Percentiles rank a stretch among this genome's conserved stretches.
phyloP scores from a whole-genome alignment of 2,888 invertebrate species.

The Augochlorella aurata region DNA sequence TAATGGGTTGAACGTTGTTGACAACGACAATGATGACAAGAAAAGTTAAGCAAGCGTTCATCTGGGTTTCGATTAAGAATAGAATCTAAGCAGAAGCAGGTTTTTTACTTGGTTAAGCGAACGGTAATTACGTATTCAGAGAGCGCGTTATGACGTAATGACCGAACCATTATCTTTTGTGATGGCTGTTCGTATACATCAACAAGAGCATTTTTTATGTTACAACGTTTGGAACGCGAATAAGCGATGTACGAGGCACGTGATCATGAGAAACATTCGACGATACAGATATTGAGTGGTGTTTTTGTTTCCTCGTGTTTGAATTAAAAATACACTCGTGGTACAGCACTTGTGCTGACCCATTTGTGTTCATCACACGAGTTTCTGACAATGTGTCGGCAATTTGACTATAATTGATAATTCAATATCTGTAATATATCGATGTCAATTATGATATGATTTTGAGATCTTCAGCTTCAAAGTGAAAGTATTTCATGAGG shows the following conservation, averaged over 20 bases:
- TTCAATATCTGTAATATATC: no score
- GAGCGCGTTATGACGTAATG: neutral
- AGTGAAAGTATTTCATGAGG: no score
- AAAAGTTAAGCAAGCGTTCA: no score
- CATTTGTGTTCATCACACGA: no score
- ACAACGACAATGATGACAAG: no score
- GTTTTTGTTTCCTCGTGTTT: neutral
- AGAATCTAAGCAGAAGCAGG: neutral
- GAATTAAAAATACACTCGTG: neutral
- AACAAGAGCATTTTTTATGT: neutral
- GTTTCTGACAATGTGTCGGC: no score
- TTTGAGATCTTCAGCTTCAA: no score
- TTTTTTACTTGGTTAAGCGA: neutral
- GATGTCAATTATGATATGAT: no score
- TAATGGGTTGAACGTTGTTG: no score
- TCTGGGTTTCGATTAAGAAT: no score
- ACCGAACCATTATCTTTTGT: neutral
- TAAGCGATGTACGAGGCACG: neutral
- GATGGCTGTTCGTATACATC: neutral
- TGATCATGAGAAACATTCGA: neutral
- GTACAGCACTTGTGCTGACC: no score
- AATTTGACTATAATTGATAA: no score
- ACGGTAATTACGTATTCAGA: neutral
- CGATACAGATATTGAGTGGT: neutral
- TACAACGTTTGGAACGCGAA: neutral